Base-by-base conservation (phyloP, 1,140 invertebrate species). In the Drosophila baimaii region DNA sequence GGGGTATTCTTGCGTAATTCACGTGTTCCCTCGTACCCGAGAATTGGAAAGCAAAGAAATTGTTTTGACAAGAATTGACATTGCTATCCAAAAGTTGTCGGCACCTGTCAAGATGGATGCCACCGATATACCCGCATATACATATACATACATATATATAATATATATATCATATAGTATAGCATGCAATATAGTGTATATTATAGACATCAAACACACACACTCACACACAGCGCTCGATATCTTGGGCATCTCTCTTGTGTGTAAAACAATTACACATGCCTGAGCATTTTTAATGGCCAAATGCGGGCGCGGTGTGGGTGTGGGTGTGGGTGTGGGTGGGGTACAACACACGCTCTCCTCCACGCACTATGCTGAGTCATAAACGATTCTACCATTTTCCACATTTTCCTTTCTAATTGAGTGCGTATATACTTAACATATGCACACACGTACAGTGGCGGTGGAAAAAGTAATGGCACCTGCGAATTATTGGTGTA, bases 231-330 rank as follows among this genome's bases (percentile, higher is more conserved):
- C 15, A 25, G 31, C 27, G 43, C 23, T 33, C 31, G 29, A 58
- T 72, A 72, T 72, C 66, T 75, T 75, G 51, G 73, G 37, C 79
- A 77, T 79, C 57, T 62, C 46, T 4, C 25, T 54, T 70, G 72
- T 69, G 66, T 69, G 65, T 66, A 81, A 74, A 86, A 84, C 79
- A 86, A 85, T 88, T 86, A 81, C 79, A 85, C 68, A 81, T 81
- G 74, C 74, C 71, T 72, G 59, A 66, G 66, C 68, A 79, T 78
- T 77, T 86, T 88, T 77, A 85, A 86, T 86, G 79, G 59, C 55
- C 55, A 43, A 56, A 57, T 54, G 52, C 56, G 55, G 47, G 41
- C 56, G 68, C 35, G 19, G 19, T 52, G 64, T 59, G 8, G 33
- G 27, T 35, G 57, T 37, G 52, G 37, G 19, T 52, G 64, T 59